Conservation (phyloP, 1,140 invertebrate genomes). For the Oreohelix idahoensis region DNA sequence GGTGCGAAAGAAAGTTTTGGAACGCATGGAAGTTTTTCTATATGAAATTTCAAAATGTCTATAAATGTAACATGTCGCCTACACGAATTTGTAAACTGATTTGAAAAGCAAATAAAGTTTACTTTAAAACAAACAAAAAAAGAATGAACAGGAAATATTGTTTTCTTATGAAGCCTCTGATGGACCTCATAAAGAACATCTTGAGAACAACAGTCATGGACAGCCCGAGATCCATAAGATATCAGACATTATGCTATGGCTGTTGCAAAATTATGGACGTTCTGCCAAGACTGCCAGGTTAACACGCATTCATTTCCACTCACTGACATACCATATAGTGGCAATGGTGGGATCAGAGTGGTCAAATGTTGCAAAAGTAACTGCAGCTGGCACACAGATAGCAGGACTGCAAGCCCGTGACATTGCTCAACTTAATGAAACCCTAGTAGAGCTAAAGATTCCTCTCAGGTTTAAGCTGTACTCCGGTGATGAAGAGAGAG, state of each 20-base stretch:
- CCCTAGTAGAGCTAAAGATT: conserved; percentile 69
- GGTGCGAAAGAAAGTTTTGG: no score
- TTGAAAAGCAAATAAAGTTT: no score
- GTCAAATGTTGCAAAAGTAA: conserved; percentile 71
- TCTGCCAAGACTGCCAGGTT: conserved; percentile 66
- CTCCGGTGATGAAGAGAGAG: conserved; percentile 63
- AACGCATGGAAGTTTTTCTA: no score
- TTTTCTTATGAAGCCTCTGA: conserved; percentile 69
- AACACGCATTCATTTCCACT: conserved; percentile 75
- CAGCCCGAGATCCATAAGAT: conserved; percentile 70
- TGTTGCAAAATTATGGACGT: conserved; percentile 71
- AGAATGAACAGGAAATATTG: conserved; percentile 74
- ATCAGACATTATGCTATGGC: conserved; percentile 73
- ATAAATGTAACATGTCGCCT: no score
- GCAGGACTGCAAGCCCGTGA: conserved; percentile 74
- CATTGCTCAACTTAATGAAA: conserved; percentile 54
- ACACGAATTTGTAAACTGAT: no score
- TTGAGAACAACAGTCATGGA: conserved; percentile 53
- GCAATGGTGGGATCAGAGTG: conserved; percentile 68
- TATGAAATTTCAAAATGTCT: no score
- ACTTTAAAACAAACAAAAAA: no score
- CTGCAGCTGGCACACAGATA: conserved; percentile 72
- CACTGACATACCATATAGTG: conserved; percentile 74
- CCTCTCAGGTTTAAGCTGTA: conserved; percentile 69
- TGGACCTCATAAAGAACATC: conserved; percentile 71